Conservation (phyloP, 2,797 vertebrate genomes). For the Lepidocolaptes lacrymiger region DNA sequence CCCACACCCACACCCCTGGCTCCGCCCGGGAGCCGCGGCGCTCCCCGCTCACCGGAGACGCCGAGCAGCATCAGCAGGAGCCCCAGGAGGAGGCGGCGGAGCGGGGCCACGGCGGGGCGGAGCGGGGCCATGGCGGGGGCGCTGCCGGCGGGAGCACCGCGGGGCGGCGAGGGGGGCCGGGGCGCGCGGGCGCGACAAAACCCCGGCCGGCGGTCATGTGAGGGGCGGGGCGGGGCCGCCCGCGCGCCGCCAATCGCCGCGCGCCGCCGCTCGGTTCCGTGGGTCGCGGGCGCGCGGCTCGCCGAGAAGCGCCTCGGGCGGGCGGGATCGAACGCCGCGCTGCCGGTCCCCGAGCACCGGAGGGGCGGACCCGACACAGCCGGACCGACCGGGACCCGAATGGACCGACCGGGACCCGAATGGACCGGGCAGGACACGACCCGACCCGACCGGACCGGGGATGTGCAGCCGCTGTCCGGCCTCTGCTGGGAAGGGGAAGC, state of each 20-base stretch:
- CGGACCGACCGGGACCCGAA: too few relatives aligned
- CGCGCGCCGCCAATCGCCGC: neutral
- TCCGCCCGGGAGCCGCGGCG: neutral
- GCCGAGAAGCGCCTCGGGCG: neutral
- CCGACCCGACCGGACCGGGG: too few relatives aligned
- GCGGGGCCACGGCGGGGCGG: neutral
- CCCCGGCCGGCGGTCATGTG: slow-evolving; percentile 15
- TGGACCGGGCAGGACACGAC: too few relatives aligned
- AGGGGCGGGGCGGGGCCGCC: slow-evolving; percentile 4
- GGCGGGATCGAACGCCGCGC: neutral
- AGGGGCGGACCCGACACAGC: too few relatives aligned
- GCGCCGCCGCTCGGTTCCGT: neutral
- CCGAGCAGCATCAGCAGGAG: neutral
- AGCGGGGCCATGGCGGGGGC: neutral
- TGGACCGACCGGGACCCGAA: too few relatives aligned
- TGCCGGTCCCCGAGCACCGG: too few relatives aligned
- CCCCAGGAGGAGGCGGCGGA: too few relatives aligned
- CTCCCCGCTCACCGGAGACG: neutral
- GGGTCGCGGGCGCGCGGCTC: neutral
- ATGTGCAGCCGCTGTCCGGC: neutral
- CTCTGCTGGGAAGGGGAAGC: neutral
- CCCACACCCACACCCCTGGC: neutral
- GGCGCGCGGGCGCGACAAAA: neutral
- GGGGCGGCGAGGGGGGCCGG: neutral
- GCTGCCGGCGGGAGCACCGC: too few relatives aligned